These are phyloP conservation scores for Coelinius sp. DNA, from an alignment of 2,888 invertebrate species.

Conservation along the genomic window DNA sequence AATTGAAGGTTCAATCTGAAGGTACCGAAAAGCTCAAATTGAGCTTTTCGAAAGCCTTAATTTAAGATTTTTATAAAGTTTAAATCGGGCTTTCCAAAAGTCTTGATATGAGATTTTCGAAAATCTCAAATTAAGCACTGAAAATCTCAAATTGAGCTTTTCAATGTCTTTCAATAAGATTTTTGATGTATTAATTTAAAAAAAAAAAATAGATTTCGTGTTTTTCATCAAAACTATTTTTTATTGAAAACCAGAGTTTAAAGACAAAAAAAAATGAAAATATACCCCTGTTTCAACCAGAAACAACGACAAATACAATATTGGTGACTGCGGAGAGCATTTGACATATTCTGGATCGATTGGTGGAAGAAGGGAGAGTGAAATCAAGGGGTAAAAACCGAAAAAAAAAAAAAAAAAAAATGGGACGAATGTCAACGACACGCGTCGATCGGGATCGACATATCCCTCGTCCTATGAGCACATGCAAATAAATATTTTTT, in stretches of 20 bases:
- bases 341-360: constrained; percentile 18
- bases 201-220: background rate
- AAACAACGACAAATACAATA: constrained; percentile 23
- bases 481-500: constrained; percentile 41
- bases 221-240: background rate
- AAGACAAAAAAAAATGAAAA: background rate
- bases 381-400: constrained; percentile 16
- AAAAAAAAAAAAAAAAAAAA: constrained; percentile 42
- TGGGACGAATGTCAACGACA: constrained; percentile 45
- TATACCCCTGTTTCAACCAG: background rate
- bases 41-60: too few relatives aligned
- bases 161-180: too few relatives aligned
- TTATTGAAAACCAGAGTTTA: background rate
- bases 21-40: too few relatives aligned
- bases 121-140: too few relatives aligned
- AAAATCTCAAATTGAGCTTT: too few relatives aligned
- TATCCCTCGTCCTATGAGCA: constrained; percentile 35
- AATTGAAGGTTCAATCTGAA: too few relatives aligned
- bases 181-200: too few relatives aligned
- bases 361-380: background rate
- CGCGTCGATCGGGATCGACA: constrained; percentile 43
- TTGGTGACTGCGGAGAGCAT: constrained; percentile 5
- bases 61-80: too few relatives aligned
- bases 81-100: too few relatives aligned
- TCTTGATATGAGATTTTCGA: too few relatives aligned